phyloP scores from a whole-genome alignment of 1,140 invertebrate genomes.

The Ruditapes philippinarum region DNA sequence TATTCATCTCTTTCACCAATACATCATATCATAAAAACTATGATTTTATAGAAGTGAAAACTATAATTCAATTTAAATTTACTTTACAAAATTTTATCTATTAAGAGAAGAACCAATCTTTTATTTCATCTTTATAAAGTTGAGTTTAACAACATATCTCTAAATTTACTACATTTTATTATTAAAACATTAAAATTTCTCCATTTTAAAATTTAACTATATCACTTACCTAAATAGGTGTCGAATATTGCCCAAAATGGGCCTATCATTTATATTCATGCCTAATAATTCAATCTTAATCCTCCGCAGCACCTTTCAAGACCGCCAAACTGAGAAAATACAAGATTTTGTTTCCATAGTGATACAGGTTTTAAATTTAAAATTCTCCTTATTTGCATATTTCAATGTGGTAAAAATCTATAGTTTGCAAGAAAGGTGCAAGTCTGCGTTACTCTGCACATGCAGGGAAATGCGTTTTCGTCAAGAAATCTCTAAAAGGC shows the following conservation, averaged over 20 bases:
- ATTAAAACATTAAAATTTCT: too few relatives aligned
- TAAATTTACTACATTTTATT: too few relatives aligned
- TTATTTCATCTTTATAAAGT: too few relatives aligned
- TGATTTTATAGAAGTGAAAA: too few relatives aligned
- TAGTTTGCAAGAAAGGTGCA: constrained; percentile 42
- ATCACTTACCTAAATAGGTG: constrained; percentile 48
- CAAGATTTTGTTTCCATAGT: constrained; percentile 44
- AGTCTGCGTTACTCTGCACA: constrained; percentile 10
- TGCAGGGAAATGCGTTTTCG: constrained; percentile 27
- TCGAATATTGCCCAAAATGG: constrained; percentile 37
- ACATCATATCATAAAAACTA: too few relatives aligned
- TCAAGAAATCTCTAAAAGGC: constrained; percentile 20
- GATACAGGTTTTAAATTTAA: constrained; percentile 51
- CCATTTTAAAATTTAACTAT: not conserved
- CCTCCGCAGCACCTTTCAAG: constrained; percentile 21
- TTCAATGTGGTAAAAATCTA: constrained; percentile 51
- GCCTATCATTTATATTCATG: constrained; percentile 42
- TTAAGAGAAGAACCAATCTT: too few relatives aligned
- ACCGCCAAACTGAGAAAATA: constrained; percentile 34
- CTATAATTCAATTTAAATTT: too few relatives aligned
- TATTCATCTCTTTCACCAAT: too few relatives aligned
- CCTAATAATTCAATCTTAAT: constrained; percentile 12
- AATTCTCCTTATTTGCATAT: constrained; percentile 52
- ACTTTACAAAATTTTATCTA: too few relatives aligned
- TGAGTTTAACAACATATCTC: too few relatives aligned